A percentile compares a stretch with the other conserved stretches of the same genome.
These are phyloP conservation scores for Tragulus kanchil DNA, from an alignment of 2,113 vertebrate species.

Conservation along the genomic window DNA sequence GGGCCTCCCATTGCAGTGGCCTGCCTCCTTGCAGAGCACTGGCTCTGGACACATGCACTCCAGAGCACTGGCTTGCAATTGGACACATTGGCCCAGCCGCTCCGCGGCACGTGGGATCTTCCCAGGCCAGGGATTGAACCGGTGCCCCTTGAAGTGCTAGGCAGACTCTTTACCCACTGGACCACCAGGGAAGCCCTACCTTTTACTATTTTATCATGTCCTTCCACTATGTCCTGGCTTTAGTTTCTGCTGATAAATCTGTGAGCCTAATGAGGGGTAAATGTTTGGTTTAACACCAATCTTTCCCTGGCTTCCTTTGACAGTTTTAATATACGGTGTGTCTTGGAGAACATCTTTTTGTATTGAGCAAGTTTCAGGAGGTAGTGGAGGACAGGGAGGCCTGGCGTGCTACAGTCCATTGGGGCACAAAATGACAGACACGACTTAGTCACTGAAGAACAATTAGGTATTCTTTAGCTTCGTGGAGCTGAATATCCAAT, in stretches of 20 bases:
- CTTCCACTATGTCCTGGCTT: not conserved
- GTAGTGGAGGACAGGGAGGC: not conserved
- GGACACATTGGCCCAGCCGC: too few species aligned
- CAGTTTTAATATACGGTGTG: not conserved
- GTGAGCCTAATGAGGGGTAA: not conserved
- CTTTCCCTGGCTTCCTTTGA: not conserved
- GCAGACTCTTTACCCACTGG: too few species aligned
- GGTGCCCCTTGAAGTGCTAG: too few species aligned
- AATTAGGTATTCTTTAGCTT: not conserved
- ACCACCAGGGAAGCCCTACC: too few species aligned
- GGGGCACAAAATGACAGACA: not conserved
- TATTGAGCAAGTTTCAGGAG: not conserved
- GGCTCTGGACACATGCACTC: too few species aligned
- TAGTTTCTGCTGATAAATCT: not conserved
- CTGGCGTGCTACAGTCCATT: not conserved
- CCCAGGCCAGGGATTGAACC: too few species aligned
- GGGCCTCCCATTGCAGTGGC: too few species aligned
- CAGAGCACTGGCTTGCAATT: too few species aligned
- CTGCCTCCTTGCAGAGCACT: too few species aligned
- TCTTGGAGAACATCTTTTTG: not conserved
- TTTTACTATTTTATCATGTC: not conserved
- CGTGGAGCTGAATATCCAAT: not conserved
- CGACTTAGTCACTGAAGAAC: not conserved
- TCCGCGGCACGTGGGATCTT: too few species aligned
- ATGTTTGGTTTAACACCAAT: not conserved